Percentiles rank a stretch among this genome's conserved stretches.
Conservation (phyloP, 2,797 vertebrate species). For the Leucoraja ocellata region DNA sequence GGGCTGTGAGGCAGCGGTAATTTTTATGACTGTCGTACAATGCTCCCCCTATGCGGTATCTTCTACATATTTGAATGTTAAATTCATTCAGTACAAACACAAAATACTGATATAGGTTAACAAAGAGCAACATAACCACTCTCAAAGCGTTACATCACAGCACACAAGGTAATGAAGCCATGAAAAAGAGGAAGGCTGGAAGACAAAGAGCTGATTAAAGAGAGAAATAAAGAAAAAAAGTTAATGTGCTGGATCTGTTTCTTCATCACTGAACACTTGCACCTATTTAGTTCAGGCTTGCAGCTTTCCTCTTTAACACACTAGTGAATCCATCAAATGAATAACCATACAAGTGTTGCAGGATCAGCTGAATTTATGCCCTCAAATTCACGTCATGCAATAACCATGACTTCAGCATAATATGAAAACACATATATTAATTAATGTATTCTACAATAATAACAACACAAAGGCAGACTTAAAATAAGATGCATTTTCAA, state of each 20-base stretch:
- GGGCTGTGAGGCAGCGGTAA: no score
- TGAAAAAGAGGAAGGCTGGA: neutral
- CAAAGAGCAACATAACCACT: neutral
- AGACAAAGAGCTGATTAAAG: neutral
- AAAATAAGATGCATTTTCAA: neutral
- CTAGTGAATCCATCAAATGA: neutral
- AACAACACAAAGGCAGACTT: neutral
- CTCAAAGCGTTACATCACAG: neutral
- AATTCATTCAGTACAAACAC: neutral
- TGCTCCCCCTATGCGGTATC: no score
- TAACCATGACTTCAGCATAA: neutral
- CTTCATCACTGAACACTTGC: neutral
- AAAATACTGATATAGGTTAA: neutral
- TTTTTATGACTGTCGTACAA: no score
- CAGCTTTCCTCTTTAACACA: neutral
- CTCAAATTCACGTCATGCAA: neutral
- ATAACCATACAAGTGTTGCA: neutral
- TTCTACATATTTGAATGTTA: no score
- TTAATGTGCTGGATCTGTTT: neutral
- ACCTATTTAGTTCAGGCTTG: neutral
- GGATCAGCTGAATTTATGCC: neutral
- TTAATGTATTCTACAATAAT: neutral
- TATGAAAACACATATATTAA: neutral
- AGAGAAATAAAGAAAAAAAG: neutral
- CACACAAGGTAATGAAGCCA: neutral